Conservation (phyloP, 2,888 invertebrate species). For the Trichopria drosophilae region DNA sequence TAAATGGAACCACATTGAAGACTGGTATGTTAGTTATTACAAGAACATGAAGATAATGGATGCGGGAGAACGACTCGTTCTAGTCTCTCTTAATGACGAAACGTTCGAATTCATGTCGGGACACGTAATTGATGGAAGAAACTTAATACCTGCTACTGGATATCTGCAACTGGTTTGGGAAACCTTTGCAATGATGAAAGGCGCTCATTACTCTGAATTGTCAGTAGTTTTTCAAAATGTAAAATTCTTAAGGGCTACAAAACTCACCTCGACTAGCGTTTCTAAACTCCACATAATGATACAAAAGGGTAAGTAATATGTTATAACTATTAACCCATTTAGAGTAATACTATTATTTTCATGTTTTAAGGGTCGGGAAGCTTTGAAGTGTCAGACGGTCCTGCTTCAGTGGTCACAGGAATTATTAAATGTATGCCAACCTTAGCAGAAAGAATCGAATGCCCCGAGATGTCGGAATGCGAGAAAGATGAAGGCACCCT, state of each 20-base stretch:
- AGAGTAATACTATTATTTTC: too few relatives aligned
- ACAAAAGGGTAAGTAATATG: conserved; percentile 43
- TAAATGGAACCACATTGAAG: conserved; percentile 21
- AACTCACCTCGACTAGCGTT: conserved; percentile 59
- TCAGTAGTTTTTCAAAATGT: conserved; percentile 53
- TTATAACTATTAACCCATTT: too few relatives aligned
- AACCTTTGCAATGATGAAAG: conserved; percentile 55
- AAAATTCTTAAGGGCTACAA: conserved; percentile 65
- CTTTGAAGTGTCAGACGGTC: background rate
- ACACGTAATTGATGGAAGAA: conserved; percentile 65
- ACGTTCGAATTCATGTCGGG: conserved; percentile 57
- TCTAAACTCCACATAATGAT: conserved; percentile 48
- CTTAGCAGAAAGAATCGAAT: background rate
- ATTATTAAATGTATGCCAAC: background rate
- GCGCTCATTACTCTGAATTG: conserved; percentile 56
- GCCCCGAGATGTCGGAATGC: background rate
- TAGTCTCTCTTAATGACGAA: conserved; percentile 49
- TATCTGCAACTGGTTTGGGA: conserved; percentile 60
- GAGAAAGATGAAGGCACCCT: background rate
- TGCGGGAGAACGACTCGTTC: conserved; percentile 43
- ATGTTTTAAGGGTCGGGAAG: background rate
- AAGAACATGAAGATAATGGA: conserved; percentile 28
- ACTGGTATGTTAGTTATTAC: conserved; percentile 59
- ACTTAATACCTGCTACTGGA: conserved; percentile 66
- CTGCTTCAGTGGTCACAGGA: background rate